A percentile compares a stretch with the other conserved stretches of the same genome.
These are phyloP conservation scores for Blennius ocellaris DNA, from an alignment of 2,113 vertebrate species.

Conservation along the genomic window DNA sequence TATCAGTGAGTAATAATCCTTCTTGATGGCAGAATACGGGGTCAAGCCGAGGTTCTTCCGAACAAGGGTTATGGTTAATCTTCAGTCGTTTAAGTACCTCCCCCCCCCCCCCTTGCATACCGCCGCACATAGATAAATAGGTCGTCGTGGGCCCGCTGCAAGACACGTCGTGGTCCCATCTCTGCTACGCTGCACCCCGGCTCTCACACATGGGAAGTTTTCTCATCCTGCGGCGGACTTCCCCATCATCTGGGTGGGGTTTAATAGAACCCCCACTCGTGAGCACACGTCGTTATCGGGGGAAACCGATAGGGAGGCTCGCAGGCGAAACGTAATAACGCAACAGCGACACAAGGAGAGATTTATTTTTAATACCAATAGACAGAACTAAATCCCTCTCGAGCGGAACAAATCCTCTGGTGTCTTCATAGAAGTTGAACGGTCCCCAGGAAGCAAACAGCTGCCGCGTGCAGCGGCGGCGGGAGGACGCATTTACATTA, in stretches of 20 bases:
- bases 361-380: conserved; percentile 79
- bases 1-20: conserved; percentile 83
- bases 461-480: conserved; percentile 10
- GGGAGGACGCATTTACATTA: conserved; percentile 33
- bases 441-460: conserved; percentile 36
- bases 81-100: conserved; percentile 61
- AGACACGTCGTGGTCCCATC: conserved; percentile 70
- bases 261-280: conserved; percentile 64
- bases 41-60: conserved; percentile 73
- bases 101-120: conserved; percentile 14
- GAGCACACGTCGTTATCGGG: conserved; percentile 31
- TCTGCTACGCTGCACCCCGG: conserved; percentile 6
- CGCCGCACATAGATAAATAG: conserved; percentile 59
- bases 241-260: conserved; percentile 57
- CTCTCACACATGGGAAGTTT: conserved; percentile 25
- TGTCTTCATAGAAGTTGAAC: conserved; percentile 54
- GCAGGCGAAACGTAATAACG: conserved; percentile 64
- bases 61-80: conserved; percentile 75
- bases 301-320: conserved; percentile 39
- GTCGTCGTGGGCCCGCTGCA: conserved; percentile 47
- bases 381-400: conserved; percentile 71
- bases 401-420: conserved; percentile 72
- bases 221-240: conserved; percentile 47
- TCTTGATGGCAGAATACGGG: conserved; percentile 80
- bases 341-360: conserved; percentile 56